phyloP scores from a whole-genome alignment of 2,113 vertebrate species.

The rat (Rattus norvegicus) region GRCr8 NC_086020.1:197624001-197624500 shows the following conservation, averaged over 20 bases:
- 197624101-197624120: conserved; percentile 6
- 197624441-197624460: neutral
- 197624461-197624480: neutral
- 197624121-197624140: conserved; percentile 12
- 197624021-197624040: neutral
- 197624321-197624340: too few relatives aligned
- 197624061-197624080: conserved; percentile 41
- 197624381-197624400: neutral
- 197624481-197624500: neutral
- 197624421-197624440: too few relatives aligned
- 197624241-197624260: conserved; percentile 31
- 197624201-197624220: conserved; percentile 9
- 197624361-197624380: too few relatives aligned
- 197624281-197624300: neutral
- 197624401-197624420: too few relatives aligned
- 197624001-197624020: neutral
- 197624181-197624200: conserved; percentile 33
- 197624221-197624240: conserved; percentile 19
- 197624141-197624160: neutral
- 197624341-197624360: too few relatives aligned
- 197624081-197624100: conserved; percentile 35
- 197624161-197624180: neutral
- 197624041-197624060: neutral
- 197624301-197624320: too few relatives aligned
- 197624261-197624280: conserved; percentile 13